Evolutionary conservation across 2,797 vertebrate genomes (phyloP).

Genomic region (Orestias chungarensis): DNA sequence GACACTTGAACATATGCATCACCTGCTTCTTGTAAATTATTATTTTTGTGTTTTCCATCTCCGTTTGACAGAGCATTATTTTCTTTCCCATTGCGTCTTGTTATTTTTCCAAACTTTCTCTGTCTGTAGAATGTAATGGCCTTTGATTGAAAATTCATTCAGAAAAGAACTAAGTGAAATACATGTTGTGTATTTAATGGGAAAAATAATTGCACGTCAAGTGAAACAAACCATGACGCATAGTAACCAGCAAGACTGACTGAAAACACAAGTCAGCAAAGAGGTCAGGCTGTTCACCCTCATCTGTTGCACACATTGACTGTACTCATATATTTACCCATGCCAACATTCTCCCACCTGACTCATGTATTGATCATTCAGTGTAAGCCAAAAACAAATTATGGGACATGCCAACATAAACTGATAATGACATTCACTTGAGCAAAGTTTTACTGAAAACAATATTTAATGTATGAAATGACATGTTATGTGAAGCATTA

Average conservation of each 20-base stretch:
- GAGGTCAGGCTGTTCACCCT: conserved; percentile 78
- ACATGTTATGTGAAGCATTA: neutral
- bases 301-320: conserved; percentile 61
- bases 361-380: conserved; percentile 34
- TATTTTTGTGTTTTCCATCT: conserved; percentile 81
- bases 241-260: conserved; percentile 83
- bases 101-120: conserved; percentile 85
- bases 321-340: conserved; percentile 52
- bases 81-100: conserved; percentile 82
- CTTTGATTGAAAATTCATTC: conserved; percentile 87
- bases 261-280: conserved; percentile 82
- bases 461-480: neutral
- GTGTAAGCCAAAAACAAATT: conserved; percentile 14
- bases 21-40: conserved; percentile 82
- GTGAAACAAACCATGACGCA: conserved; percentile 85
- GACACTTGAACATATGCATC: conserved; percentile 86
- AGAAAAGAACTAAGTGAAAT: conserved; percentile 81
- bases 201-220: conserved; percentile 90
- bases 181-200: conserved; percentile 87
- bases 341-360: conserved; percentile 50
- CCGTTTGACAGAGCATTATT: conserved; percentile 82
- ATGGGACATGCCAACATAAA: neutral
- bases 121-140: conserved; percentile 82
- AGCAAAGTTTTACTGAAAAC: neutral
- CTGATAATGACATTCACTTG: neutral